Evolutionary conservation across 2,888 invertebrate genomes (phyloP).

Genomic region (Biston stratarius): DNA sequence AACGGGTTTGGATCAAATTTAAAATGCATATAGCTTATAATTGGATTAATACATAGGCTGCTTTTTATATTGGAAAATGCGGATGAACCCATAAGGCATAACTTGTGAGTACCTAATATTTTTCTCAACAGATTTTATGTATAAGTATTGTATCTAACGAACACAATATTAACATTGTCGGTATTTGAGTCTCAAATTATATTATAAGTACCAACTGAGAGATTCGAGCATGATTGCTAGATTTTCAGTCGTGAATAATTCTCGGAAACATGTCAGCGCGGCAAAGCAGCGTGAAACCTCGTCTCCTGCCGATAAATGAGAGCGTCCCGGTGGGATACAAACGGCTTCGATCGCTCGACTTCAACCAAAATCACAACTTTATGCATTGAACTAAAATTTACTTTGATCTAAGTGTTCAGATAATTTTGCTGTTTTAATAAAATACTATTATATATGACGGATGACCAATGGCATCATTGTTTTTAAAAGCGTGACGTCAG

Average conservation of each 20-base stretch:
- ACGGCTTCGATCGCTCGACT: conserved; percentile 12
- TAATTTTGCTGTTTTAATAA: too few species aligned
- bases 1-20: too few species aligned
- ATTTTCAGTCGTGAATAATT: conserved; percentile 21
- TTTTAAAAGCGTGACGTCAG: too few species aligned
- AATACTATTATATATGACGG: too few species aligned
- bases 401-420: neutral
- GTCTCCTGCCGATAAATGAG: conserved; percentile 17
- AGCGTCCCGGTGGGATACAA: conserved; percentile 15
- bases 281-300: conserved; percentile 27
- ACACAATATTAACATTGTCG: neutral
- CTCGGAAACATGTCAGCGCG: conserved; percentile 20
- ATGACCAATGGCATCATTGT: too few species aligned
- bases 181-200: neutral
- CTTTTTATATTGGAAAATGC: too few species aligned
- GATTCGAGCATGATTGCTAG: conserved; percentile 8
- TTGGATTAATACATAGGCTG: too few species aligned
- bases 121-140: neutral
- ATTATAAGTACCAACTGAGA: neutral
- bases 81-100: too few species aligned
- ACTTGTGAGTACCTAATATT: too few species aligned
- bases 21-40: too few species aligned
- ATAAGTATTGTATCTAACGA: neutral
- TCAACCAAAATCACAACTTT: neutral
- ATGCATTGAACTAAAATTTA: neutral